phyloP scores from a whole-genome alignment of 2,797 vertebrate species.

The Gallinago nigripennis region DNA sequence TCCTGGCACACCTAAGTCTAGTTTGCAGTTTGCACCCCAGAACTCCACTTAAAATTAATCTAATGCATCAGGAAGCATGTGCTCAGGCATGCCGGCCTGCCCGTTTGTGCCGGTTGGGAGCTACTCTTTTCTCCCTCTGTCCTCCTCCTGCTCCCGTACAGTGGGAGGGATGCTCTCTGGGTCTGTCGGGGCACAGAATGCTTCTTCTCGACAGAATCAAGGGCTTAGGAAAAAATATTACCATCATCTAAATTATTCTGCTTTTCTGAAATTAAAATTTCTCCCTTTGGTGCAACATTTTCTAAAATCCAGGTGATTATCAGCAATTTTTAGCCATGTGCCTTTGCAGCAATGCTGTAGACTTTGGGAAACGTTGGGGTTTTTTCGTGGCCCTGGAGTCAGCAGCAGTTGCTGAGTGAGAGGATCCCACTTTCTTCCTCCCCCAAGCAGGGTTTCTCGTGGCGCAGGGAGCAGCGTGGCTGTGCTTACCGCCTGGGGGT shows the following conservation, averaged over 20 bases:
- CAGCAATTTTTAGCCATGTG: neutral
- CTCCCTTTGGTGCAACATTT: neutral
- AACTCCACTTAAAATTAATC: neutral
- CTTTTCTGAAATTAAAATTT: neutral
- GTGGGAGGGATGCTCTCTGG: accelerated
- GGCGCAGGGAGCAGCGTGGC: accelerated
- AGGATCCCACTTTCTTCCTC: neutral
- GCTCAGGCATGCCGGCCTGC: neutral
- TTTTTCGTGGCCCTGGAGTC: neutral
- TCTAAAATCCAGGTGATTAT: neutral
- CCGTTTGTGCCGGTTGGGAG: neutral
- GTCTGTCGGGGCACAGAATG: neutral
- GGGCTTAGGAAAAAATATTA: neutral
- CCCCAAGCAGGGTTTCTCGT: neutral
- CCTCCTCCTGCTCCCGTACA: neutral
- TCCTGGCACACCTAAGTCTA: neutral
- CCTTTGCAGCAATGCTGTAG: neutral
- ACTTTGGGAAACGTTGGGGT: neutral
- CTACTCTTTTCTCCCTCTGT: neutral
- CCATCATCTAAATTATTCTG: neutral
- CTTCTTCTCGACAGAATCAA: neutral
- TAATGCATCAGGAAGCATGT: accelerated
- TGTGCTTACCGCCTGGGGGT: neutral
- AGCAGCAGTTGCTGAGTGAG: neutral
- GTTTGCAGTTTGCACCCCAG: neutral